Evolutionary conservation across 1,140 invertebrate genomes (phyloP).

Genomic region (Maconellicoccus hirsutus): DNA sequence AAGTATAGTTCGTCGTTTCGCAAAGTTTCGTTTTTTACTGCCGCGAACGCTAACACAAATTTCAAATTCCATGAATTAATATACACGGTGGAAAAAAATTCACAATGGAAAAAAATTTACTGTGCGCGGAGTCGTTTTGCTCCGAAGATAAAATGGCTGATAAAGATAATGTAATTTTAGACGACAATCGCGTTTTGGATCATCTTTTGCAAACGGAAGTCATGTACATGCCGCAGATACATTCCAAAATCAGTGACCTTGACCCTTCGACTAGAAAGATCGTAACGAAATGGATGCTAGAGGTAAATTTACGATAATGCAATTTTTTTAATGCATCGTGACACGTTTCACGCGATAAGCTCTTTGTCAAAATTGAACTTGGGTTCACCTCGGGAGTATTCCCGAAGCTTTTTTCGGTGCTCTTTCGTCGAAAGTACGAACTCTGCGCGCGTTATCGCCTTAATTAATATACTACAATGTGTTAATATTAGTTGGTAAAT

Average conservation of each 20-base stretch:
- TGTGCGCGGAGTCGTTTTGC: constrained; percentile 18
- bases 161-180: constrained; percentile 15
- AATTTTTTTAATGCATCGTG: neutral
- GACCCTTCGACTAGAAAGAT: constrained; percentile 4
- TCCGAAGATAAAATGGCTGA: constrained; percentile 15
- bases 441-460: no score
- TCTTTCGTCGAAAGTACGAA: no score
- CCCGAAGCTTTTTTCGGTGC: no score
- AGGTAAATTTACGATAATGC: constrained; percentile 12
- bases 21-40: neutral
- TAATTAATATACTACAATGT: neutral
- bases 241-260: constrained; percentile 16
- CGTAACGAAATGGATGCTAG: constrained; percentile 13
- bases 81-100: neutral
- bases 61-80: constrained; percentile 16
- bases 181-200: constrained; percentile 11
- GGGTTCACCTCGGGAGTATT: no score
- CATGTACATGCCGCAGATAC: neutral
- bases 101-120: constrained; percentile 14
- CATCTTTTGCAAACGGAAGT: constrained; percentile 17
- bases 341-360: neutral
- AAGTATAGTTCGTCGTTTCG: neutral
- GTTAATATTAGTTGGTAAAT: neutral
- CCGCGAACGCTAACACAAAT: neutral
- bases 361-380: no score